A percentile compares a stretch with the other conserved stretches of the same genome.
phyloP scores from a whole-genome alignment of 2,113 vertebrate genomes.

The Eublepharis macularius region DNA sequence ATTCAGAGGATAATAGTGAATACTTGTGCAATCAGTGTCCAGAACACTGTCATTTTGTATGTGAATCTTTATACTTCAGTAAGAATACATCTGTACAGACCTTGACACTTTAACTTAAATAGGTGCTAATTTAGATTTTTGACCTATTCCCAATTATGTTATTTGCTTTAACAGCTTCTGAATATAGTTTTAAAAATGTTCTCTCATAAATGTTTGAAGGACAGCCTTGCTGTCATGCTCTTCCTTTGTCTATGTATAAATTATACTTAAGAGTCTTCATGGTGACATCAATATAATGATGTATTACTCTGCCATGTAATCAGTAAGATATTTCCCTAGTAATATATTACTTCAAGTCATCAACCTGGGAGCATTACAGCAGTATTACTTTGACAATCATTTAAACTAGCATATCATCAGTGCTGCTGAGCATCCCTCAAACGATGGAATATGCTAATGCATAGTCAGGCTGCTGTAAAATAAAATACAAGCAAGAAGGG shows the following conservation, averaged over 20 bases:
- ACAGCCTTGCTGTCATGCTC: constrained; percentile 37
- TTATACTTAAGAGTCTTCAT: constrained; percentile 49
- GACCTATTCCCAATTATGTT: background rate
- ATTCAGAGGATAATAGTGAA: background rate
- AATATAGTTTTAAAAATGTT: constrained; percentile 48
- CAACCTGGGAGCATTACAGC: constrained; percentile 50
- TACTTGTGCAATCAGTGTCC: background rate
- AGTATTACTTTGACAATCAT: constrained; percentile 53
- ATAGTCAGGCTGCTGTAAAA: constrained; percentile 50
- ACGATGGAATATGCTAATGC: constrained; percentile 27
- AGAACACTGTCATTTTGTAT: background rate
- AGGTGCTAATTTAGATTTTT: background rate
- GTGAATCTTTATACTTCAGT: background rate
- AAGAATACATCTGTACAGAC: background rate
- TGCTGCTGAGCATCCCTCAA: constrained; percentile 44
- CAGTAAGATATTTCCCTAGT: constrained; percentile 56
- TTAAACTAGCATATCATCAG: constrained; percentile 55
- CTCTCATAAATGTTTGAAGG: constrained; percentile 32
- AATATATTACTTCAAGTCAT: constrained; percentile 60
- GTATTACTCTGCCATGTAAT: constrained; percentile 56
- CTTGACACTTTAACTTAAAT: background rate
- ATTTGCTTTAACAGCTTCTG: constrained; percentile 28
- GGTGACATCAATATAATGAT: constrained; percentile 65
- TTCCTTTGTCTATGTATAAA: constrained; percentile 56
- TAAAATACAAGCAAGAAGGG: constrained; percentile 53